Percentiles rank a stretch among this genome's conserved stretches.
Evolutionary conservation across 2,888 invertebrate genomes (phyloP).

Genomic region (Plebejus argus): DNA sequence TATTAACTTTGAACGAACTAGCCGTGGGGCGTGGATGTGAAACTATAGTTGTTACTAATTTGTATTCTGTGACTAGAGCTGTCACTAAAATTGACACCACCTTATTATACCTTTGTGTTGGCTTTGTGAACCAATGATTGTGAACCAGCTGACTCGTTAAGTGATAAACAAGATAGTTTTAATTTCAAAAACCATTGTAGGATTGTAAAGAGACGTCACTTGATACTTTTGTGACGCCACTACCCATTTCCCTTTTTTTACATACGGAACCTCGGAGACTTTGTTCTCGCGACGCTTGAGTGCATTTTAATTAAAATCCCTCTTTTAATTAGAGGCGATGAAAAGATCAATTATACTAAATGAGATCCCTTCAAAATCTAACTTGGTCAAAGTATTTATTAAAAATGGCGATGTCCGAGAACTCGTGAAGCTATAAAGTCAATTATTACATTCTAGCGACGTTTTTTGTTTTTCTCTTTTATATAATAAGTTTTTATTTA

Average conservation of each 20-base stretch:
- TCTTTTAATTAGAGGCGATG: conserved; percentile 10
- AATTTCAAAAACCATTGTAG: neutral
- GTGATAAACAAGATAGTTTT: too few species aligned
- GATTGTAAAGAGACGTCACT: neutral
- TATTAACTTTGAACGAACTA: too few species aligned
- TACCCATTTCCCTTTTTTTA: neutral
- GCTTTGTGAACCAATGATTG: too few species aligned
- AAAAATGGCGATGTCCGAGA: neutral
- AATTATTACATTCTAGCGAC: neutral
- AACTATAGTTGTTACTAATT: too few species aligned
- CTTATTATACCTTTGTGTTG: too few species aligned
- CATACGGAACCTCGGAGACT: neutral
- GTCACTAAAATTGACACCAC: too few species aligned
- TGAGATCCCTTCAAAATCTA: conserved; percentile 18
- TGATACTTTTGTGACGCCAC: conserved; percentile 6
- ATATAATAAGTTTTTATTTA: neutral
- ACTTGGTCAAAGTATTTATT: conserved; percentile 15
- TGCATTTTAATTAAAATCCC: conserved; percentile 16
- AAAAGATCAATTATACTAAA: conserved; percentile 18
- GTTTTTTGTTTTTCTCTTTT: neutral
- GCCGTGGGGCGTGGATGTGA: too few species aligned
- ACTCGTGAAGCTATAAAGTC: neutral
- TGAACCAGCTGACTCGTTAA: neutral
- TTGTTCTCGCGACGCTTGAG: neutral
- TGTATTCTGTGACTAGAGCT: too few species aligned